Percentiles rank a stretch among this genome's conserved stretches.
phyloP scores from a whole-genome alignment of 2,797 vertebrate genomes.

The Xyrichtys novacula region DNA sequence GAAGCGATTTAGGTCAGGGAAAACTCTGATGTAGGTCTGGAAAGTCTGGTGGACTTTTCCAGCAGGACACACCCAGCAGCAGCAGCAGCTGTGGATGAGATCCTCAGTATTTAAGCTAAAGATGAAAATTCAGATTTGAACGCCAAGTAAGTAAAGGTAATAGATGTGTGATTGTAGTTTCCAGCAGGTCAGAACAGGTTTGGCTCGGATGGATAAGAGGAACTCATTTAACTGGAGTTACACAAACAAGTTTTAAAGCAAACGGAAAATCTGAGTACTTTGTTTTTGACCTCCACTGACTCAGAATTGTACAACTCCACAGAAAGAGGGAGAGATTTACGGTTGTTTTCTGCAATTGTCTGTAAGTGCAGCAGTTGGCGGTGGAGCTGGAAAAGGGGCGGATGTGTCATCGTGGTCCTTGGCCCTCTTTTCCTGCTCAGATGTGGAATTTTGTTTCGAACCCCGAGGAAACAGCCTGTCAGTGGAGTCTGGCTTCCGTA shows the following conservation, averaged over 20 bases:
- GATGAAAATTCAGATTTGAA: not conserved
- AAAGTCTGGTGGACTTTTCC: constrained; percentile 28
- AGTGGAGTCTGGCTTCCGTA: constrained; percentile 5
- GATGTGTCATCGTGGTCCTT: constrained; percentile 30
- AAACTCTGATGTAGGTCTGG: constrained; percentile 34
- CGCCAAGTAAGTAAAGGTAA: not conserved
- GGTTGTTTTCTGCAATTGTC: constrained; percentile 11
- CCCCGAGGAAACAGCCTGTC: constrained; percentile 13
- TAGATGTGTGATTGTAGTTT: constrained; percentile 8
- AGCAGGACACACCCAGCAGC: constrained; percentile 8
- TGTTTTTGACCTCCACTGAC: constrained; percentile 26
- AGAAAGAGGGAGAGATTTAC: constrained; percentile 2
- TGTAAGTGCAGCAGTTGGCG: not conserved
- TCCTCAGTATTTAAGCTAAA: not conserved
- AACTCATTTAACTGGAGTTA: not conserved
- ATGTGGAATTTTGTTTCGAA: constrained; percentile 12
- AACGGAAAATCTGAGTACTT: constrained; percentile 47
- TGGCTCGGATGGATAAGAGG: constrained; percentile 11
- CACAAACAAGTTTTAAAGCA: constrained; percentile 21
- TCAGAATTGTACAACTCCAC: constrained; percentile 18
- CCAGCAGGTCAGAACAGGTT: constrained; percentile 2
- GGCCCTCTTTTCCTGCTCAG: constrained; percentile 15
- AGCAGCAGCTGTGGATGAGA: not conserved
- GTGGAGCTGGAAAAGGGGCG: constrained; percentile 14
- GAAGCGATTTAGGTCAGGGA: constrained; percentile 35